phyloP scores from a whole-genome alignment of 1,140 invertebrate species.

The Aphidius ervi region DNA sequence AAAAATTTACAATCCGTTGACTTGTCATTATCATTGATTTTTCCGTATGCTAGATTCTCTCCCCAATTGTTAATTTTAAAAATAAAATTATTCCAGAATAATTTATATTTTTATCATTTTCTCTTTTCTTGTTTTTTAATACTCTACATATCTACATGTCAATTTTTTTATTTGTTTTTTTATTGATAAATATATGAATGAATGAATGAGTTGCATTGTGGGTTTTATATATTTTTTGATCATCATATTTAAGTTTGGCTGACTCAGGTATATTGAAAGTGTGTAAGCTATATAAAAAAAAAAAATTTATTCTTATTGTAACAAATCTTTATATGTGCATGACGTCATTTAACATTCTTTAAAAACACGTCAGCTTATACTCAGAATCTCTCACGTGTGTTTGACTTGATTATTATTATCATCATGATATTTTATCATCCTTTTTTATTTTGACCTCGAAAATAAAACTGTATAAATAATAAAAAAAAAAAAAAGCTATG shows the following conservation, averaged over 20 bases:
- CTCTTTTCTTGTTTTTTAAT: not conserved
- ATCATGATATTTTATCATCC: no score
- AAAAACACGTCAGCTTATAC: slow-evolving; percentile 3
- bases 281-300: not conserved
- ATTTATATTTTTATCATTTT: not conserved
- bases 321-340: slow-evolving; percentile 12
- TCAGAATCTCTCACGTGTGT: slow-evolving; percentile 7
- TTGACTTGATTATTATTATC: no score
- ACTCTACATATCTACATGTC: not conserved
- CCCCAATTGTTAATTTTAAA: no score
- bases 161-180: not conserved
- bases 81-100: no score
- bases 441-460: no score
- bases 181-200: slow-evolving; percentile 3
- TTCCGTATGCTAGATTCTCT: no score
- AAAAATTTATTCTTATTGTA: not conserved
- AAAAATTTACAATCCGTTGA: no score
- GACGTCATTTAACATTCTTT: slow-evolving; percentile 12
- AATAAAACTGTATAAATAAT: no score
- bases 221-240: no score
- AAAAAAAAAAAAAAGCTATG: no score
- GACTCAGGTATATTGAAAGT: not conserved
- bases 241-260: no score
- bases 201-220: not conserved
- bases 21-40: no score